Conservation (phyloP, 2,797 vertebrate species). For the Xenops minutus region DNA sequence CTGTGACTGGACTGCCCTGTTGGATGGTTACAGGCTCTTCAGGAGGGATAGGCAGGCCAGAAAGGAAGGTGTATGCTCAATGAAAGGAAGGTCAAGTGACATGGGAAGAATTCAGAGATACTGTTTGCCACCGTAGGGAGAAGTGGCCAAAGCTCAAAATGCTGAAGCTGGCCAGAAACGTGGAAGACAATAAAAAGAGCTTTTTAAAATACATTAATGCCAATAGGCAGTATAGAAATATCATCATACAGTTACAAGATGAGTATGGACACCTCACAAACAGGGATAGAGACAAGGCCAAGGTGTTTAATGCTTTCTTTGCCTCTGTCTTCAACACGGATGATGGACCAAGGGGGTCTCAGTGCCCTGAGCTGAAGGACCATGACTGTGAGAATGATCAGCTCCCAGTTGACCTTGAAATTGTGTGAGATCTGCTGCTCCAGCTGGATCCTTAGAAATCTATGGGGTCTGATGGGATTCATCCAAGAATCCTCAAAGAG, state of each 20-base stretch:
- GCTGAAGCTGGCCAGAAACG: neutral
- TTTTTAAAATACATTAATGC: neutral
- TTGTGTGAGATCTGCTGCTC: neutral
- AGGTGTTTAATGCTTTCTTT: neutral
- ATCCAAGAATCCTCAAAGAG: neutral
- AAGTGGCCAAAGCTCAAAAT: neutral
- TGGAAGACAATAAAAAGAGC: neutral
- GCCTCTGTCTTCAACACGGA: neutral
- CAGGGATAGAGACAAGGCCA: neutral
- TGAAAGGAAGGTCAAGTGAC: neutral
- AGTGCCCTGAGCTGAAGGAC: neutral
- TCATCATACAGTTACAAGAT: neutral
- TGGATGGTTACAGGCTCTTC: neutral
- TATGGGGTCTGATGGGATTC: neutral
- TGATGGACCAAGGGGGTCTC: neutral
- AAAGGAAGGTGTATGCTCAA: neutral
- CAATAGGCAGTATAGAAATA: neutral
- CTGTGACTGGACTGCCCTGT: neutral
- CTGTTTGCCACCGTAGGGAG: neutral
- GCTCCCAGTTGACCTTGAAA: neutral
- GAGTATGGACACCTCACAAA: neutral
- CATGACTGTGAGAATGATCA: neutral
- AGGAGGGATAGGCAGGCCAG: neutral
- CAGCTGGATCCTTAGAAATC: neutral
- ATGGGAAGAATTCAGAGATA: neutral